Percentiles rank a stretch among this genome's conserved stretches.
Evolutionary conservation across 2,797 vertebrate genomes (phyloP).

Genomic region (Sphenodon punctatus): DNA sequence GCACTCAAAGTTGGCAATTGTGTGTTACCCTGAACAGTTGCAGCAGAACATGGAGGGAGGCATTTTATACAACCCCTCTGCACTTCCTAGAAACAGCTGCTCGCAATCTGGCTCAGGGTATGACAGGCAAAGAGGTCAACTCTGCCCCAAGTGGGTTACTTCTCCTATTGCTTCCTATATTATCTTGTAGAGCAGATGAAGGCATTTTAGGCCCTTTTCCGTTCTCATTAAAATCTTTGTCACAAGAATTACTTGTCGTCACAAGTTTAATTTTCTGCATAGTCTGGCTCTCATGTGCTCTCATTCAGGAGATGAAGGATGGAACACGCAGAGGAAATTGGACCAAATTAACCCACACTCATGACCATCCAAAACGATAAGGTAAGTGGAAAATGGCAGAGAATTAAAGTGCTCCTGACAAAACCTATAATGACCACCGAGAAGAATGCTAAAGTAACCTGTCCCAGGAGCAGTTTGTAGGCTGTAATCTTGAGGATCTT

Average conservation of each 20-base stretch:
- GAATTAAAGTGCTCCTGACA: slow-evolving; percentile 66
- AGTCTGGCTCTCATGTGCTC: slow-evolving; percentile 37
- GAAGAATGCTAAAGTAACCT: slow-evolving; percentile 39
- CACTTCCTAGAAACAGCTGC: neutral
- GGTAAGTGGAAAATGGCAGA: slow-evolving; percentile 62
- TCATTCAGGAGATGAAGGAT: slow-evolving; percentile 45
- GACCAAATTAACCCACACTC: slow-evolving; percentile 63
- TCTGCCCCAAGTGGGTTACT: neutral
- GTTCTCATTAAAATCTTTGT: slow-evolving; percentile 50
- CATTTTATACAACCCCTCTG: fast-evolving
- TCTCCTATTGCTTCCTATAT: neutral
- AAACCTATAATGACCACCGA: slow-evolving; percentile 62
- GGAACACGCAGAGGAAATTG: slow-evolving; percentile 35
- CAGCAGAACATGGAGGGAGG: neutral
- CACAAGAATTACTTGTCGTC: slow-evolving; percentile 50
- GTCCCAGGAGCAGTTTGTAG: slow-evolving; percentile 48
- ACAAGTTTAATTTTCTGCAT: slow-evolving; percentile 53
- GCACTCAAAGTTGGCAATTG: neutral
- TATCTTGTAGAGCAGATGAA: slow-evolving; percentile 30
- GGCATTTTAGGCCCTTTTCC: slow-evolving; percentile 34
- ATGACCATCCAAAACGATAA: slow-evolving; percentile 59
- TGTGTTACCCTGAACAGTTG: neutral
- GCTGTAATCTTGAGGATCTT: slow-evolving; percentile 38
- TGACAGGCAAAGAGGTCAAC: neutral
- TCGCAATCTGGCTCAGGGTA: fast-evolving